A percentile compares a stretch with the other conserved stretches of the same genome.
These are phyloP conservation scores for Yponomeuta sedellus DNA, from an alignment of 2,888 invertebrate genomes.

Conservation along the genomic window DNA sequence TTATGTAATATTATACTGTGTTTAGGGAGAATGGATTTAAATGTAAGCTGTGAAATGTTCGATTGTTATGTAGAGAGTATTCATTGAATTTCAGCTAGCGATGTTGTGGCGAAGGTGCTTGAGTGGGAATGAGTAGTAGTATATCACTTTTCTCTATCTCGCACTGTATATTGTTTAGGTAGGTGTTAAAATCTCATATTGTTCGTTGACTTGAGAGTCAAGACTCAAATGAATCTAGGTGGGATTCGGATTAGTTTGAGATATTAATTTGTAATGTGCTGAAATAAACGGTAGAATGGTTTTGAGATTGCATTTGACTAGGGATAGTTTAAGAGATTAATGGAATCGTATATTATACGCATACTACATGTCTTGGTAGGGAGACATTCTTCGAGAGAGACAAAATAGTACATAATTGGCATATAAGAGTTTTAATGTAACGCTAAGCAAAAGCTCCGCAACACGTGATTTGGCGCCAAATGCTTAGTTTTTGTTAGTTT, in stretches of 20 bases:
- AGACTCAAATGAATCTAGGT: neutral
- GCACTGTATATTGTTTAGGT: neutral
- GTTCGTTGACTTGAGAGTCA: neutral
- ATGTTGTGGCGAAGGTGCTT: neutral
- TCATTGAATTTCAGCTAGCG: neutral
- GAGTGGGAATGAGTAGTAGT: neutral
- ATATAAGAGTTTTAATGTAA: neutral
- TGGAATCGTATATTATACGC: neutral
- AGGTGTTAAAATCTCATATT: neutral
- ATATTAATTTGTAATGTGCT: neutral
- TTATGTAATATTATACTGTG: conserved; percentile 5
- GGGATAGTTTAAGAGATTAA: neutral
- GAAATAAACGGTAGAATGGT: neutral
- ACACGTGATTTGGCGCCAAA: neutral
- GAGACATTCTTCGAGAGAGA: neutral
- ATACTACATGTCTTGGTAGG: neutral
- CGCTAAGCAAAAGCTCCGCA: neutral
- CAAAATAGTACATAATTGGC: conserved; percentile 3
- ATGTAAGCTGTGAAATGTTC: conserved; percentile 6
- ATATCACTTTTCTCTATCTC: neutral
- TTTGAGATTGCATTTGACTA: conserved; percentile 10
- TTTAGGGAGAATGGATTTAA: conserved; percentile 10
- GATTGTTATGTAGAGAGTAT: conserved; percentile 7
- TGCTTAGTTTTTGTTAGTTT: neutral
- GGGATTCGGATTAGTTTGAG: no score